Conservation (phyloP, 2,113 vertebrate species). For the Lutjanus erythropterus region DNA sequence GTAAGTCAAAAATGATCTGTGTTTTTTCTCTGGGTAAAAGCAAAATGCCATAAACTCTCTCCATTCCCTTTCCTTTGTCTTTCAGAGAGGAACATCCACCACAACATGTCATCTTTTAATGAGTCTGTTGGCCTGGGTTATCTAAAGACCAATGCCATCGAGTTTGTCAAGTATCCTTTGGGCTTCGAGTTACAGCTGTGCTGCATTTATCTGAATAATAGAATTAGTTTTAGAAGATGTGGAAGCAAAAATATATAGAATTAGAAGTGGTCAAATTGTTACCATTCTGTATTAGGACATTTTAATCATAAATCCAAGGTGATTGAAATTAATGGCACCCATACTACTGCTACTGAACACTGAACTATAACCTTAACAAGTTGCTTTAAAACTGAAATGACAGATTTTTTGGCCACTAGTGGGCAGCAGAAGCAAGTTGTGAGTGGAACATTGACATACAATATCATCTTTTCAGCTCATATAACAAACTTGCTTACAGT, state of each 20-base stretch:
- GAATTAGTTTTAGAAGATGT: neutral
- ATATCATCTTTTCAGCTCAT: no score
- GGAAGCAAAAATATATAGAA: neutral
- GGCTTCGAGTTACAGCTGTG: neutral
- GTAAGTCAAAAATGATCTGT: neutral
- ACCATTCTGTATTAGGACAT: neutral
- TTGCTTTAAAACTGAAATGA: neutral
- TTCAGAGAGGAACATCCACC: constrained; percentile 95
- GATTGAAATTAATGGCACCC: neutral
- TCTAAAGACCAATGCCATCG: constrained; percentile 97
- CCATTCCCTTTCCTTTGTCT: neutral
- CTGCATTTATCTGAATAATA: neutral
- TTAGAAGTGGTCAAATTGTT: neutral
- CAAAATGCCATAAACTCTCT: neutral
- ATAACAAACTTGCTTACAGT: no score
- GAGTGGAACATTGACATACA: neutral
- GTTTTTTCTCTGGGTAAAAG: neutral
- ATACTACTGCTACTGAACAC: neutral
- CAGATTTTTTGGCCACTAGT: neutral
- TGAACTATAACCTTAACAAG: neutral
- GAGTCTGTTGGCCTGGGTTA: constrained; percentile 98
- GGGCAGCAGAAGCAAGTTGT: neutral
- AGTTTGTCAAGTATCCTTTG: constrained; percentile 99
- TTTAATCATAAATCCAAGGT: neutral
- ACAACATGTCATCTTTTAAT: constrained; percentile 99